phyloP scores from a whole-genome alignment of 2,888 invertebrate species.

The Caenorhabditis becei region DNA sequence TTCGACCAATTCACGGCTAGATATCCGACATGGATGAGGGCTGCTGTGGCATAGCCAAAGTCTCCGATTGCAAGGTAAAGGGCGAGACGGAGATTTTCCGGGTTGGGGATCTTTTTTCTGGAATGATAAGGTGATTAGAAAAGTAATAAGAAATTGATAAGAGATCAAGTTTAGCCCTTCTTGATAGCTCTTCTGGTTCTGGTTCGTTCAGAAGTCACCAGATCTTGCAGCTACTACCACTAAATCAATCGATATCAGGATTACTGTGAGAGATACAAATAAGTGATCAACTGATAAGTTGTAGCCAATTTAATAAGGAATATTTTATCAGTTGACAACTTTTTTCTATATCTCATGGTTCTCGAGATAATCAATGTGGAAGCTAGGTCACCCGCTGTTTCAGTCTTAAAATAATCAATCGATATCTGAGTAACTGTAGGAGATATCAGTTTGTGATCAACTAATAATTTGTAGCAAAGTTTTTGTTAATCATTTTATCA shows the following conservation, averaged over 20 bases:
- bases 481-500: too few species aligned
- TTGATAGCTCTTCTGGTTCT: too few species aligned
- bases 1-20: conserved; percentile 49
- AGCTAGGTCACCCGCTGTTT: too few species aligned
- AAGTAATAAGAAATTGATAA: not conserved
- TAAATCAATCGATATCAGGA: too few species aligned
- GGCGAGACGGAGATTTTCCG: conserved; percentile 53
- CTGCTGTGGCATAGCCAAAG: conserved; percentile 43
- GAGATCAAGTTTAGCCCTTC: not conserved
- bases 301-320: too few species aligned
- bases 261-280: not conserved
- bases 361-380: too few species aligned
- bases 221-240: too few species aligned
- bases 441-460: too few species aligned
- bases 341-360: not conserved
- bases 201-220: too few species aligned
- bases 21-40: conserved; percentile 49
- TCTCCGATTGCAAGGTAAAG: conserved; percentile 54
- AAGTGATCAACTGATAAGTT: not conserved
- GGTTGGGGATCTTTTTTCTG: conserved; percentile 47
- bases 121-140: not conserved
- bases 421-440: too few species aligned
- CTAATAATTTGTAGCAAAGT: too few species aligned
- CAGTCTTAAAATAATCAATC: too few species aligned
- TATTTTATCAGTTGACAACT: not conserved